Evolutionary conservation across 35 echinoderm and acorn worm species (phyloP).

Genomic region (Chiridota heheva): DNA sequence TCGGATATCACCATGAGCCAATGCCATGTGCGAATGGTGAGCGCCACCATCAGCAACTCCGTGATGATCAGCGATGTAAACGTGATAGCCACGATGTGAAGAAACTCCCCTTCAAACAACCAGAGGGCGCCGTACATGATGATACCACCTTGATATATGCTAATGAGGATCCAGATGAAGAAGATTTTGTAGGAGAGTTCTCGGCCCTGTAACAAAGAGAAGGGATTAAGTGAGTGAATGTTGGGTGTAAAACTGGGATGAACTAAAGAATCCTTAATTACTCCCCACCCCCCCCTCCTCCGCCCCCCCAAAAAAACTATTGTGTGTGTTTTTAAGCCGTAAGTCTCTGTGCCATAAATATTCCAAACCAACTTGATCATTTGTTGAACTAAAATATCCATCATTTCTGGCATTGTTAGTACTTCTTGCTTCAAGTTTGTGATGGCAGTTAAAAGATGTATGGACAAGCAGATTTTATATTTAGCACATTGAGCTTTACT

Average conservation of each 20-base stretch:
- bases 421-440: no score
- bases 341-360: no score
- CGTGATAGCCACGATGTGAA: constrained; percentile 94
- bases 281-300: background rate
- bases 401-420: no score
- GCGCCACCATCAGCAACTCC: constrained; percentile 93
- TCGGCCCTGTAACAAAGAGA: constrained; percentile 61
- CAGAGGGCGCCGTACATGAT: constrained; percentile 98
- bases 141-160: constrained; percentile 87
- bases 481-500: no score
- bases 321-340: background rate
- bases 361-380: no score
- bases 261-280: background rate
- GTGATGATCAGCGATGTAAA: constrained; percentile 95
- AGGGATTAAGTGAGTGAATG: no score
- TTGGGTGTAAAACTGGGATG: no score
- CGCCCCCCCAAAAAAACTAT: no score
- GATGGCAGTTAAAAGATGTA: no score
- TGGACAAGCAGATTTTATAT: no score
- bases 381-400: no score
- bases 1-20: constrained; percentile 93
- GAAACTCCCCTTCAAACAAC: constrained; percentile 95
- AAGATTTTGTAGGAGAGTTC: constrained; percentile 97
- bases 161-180: constrained; percentile 96
- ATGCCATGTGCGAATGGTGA: constrained; percentile 98